These are phyloP conservation scores for Ostrea edulis DNA, from an alignment of 1,140 invertebrate species.

Conservation along the genomic window DNA sequence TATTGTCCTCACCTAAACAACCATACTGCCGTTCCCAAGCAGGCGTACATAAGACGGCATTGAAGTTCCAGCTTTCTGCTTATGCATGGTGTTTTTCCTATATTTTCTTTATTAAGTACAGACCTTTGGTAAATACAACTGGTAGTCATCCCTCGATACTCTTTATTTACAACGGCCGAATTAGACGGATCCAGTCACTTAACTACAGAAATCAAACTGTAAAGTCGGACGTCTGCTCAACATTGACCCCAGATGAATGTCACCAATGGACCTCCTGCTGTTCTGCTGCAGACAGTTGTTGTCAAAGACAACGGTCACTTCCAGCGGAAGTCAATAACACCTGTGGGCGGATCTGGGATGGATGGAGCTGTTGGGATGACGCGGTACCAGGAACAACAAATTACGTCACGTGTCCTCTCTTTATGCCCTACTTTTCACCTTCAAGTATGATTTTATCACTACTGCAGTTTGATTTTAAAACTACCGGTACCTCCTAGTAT, in stretches of 20 bases:
- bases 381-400: conserved; percentile 87
- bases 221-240: conserved; percentile 62
- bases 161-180: background rate
- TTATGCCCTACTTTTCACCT: conserved; percentile 75
- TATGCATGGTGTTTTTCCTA: conserved; percentile 38
- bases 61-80: background rate
- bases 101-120: conserved; percentile 12
- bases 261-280: conserved; percentile 67
- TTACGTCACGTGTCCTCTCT: conserved; percentile 88
- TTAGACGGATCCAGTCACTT: background rate
- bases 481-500: too few relatives aligned
- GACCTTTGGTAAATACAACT: background rate
- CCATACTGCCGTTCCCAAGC: background rate
- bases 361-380: conserved; percentile 92
- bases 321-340: conserved; percentile 74
- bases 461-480: background rate
- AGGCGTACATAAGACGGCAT: background rate
- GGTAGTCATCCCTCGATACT: background rate
- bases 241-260: conserved; percentile 62
- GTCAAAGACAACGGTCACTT: conserved; percentile 58
- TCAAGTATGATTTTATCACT: conserved; percentile 62
- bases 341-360: conserved; percentile 90
- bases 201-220: conserved; percentile 20
- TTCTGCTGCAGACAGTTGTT: conserved; percentile 61
- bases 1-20: too few relatives aligned